Base-by-base conservation (phyloP, 2,797 vertebrate species). In the Coracias cyanogaster region DNA sequence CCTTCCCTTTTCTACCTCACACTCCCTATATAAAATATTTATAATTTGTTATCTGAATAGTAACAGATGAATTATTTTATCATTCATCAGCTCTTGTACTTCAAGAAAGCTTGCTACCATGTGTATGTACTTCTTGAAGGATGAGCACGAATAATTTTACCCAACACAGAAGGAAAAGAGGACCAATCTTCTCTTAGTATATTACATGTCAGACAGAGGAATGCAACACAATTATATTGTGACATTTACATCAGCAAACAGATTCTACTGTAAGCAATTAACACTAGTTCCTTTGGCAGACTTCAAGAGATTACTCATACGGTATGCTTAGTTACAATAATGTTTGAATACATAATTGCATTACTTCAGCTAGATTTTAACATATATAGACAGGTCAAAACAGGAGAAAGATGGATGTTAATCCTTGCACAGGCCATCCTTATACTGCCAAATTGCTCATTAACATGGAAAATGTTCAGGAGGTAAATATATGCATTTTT, bases 211-310 rank as follows among this genome's bases (percentile, higher is more conserved):
- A 98, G 96, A 95, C 87, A 92, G 93, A 43, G 89, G 93, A 97
- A 98, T 61, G 29, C 92, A 96, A 95, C 88, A 87, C 96, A 98
- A 98, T 97, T 97, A 97, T 88, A 88, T 96, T 96, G 95, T 97
- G 97, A 97, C 97, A 98, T 97, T 98, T 98, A 82, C 93, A 98
- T 95, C 92, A 97, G 97, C 96, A 98, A 97, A 98, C 84, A 98
- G 71, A 96, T 96, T 97, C 92, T 93, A 71, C 85, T 94, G 65
- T 95, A 98, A 97, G 97, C 96, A 98, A 98, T 98, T 98, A 98
- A 96, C 89, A 94, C 80, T 28, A 60, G 91, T 66, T 97, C 93
- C 78, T 97, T 96, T 97, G 97, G 96, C 97, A 98, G 97, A 89
- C 94, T 97, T 97, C 86, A 86, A 86, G 96, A 97, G 95, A 97